A percentile compares a stretch with the other conserved stretches of the same genome.
Evolutionary conservation across 2,113 vertebrate genomes (phyloP).

Genomic region (Pao palembangensis): DNA sequence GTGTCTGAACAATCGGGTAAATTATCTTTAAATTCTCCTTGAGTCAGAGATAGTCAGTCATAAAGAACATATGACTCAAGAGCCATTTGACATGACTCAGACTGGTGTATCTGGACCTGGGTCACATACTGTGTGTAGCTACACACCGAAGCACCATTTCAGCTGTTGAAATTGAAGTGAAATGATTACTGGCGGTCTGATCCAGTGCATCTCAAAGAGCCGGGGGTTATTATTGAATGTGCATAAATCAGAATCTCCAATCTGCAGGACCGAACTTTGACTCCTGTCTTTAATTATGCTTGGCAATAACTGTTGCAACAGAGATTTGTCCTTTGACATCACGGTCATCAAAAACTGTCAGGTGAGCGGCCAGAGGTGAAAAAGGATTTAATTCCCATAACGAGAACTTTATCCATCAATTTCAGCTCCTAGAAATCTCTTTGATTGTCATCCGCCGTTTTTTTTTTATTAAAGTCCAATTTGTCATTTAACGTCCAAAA

Average conservation of each 20-base stretch:
- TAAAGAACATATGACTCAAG: neutral
- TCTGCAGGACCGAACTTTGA: slow-evolving; percentile 39
- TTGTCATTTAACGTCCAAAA: slow-evolving; percentile 4
- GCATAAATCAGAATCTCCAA: slow-evolving; percentile 38
- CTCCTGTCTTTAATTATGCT: slow-evolving; percentile 41
- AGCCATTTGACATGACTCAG: neutral
- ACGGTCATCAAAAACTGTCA: slow-evolving; percentile 14
- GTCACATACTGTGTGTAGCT: no score
- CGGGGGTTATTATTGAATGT: slow-evolving; percentile 18
- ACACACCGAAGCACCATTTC: neutral
- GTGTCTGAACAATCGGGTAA: neutral
- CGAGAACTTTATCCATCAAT: slow-evolving; percentile 1
- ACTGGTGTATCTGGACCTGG: no score
- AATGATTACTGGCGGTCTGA: slow-evolving; percentile 20
- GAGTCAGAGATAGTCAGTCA: neutral
- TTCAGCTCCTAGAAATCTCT: slow-evolving; percentile 3
- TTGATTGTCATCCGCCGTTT: neutral
- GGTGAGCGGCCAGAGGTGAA: neutral
- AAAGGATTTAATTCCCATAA: slow-evolving; percentile 1
- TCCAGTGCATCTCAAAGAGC: slow-evolving; percentile 12
- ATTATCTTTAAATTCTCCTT: neutral
- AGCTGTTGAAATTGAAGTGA: neutral
- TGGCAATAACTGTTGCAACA: slow-evolving; percentile 19
- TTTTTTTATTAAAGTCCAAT: slow-evolving; percentile 9
- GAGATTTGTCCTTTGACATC: slow-evolving; percentile 21